These are phyloP conservation scores for Haliaeetus leucogaster DNA, from an alignment of 2,113 vertebrate genomes.

Conservation along the genomic window DNA sequence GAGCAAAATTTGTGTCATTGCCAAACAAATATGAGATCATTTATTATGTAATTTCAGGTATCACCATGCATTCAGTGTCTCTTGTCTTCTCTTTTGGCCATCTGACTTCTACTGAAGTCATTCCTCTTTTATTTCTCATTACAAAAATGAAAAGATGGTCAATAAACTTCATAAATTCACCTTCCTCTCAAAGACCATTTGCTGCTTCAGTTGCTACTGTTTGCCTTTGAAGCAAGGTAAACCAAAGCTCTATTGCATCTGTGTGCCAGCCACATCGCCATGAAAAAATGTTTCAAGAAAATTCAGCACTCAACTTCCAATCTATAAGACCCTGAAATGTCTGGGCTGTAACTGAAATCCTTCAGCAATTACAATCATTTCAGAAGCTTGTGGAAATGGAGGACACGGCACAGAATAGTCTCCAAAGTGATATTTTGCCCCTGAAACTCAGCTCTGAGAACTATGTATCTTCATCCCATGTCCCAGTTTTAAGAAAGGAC, in stretches of 20 bases:
- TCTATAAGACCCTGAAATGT: background rate
- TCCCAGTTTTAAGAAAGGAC: background rate
- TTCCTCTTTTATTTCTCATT: background rate
- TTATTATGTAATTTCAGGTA: background rate
- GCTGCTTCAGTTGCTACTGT: background rate
- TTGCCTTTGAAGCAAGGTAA: slow-evolving; percentile 24
- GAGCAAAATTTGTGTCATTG: background rate
- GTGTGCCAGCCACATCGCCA: background rate
- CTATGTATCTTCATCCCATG: background rate
- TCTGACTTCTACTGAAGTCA: background rate
- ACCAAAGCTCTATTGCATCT: background rate
- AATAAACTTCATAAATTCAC: background rate
- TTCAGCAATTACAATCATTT: background rate
- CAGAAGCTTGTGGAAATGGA: background rate
- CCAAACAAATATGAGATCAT: background rate
- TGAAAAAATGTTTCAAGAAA: background rate
- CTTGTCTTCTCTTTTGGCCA: background rate
- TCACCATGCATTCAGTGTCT: background rate
- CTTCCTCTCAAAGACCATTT: background rate
- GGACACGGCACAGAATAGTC: background rate
- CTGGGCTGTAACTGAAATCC: background rate
- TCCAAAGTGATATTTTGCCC: background rate
- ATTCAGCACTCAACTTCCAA: background rate
- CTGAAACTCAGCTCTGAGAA: background rate
- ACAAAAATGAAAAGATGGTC: background rate